A percentile compares a stretch with the other conserved stretches of the same genome.
phyloP scores from a whole-genome alignment of 2,888 invertebrate species.

The Lysandra coridon region DNA sequence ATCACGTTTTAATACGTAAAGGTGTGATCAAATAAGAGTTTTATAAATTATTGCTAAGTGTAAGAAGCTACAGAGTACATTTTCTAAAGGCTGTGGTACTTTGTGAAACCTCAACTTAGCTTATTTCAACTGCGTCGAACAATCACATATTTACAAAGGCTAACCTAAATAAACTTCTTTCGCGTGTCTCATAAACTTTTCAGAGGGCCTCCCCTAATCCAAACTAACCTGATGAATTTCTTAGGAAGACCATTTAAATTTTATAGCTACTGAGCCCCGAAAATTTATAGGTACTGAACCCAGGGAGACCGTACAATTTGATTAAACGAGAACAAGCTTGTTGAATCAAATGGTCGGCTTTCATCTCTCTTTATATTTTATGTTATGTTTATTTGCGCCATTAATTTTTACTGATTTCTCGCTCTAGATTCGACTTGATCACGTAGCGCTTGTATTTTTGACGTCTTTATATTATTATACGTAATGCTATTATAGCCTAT shows the following conservation, averaged over 20 bases:
- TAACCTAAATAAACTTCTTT: conserved; percentile 3
- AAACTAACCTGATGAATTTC: conserved; percentile 20
- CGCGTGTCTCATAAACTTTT: conserved; percentile 7
- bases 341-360: conserved; percentile 21
- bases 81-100: neutral
- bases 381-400: neutral
- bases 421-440: neutral
- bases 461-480: too few species aligned
- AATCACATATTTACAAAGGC: conserved; percentile 5
- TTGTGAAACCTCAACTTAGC: neutral
- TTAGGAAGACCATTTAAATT: conserved; percentile 6
- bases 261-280: conserved; percentile 17
- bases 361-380: neutral
- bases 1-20: too few species aligned
- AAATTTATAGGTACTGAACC: conserved; percentile 13
- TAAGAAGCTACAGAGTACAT: neutral
- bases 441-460: neutral
- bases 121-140: neutral
- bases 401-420: conserved; percentile 8
- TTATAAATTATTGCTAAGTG: too few species aligned
- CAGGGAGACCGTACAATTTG: conserved; percentile 2
- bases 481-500: too few species aligned
- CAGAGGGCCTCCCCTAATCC: neutral
- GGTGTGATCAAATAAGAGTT: too few species aligned
- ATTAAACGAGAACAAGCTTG: conserved; percentile 20